Evolutionary conservation across 1,140 invertebrate genomes (phyloP), one percentile per base, ranked within the genome.

Genomic region (Eueides isabella): DNA sequence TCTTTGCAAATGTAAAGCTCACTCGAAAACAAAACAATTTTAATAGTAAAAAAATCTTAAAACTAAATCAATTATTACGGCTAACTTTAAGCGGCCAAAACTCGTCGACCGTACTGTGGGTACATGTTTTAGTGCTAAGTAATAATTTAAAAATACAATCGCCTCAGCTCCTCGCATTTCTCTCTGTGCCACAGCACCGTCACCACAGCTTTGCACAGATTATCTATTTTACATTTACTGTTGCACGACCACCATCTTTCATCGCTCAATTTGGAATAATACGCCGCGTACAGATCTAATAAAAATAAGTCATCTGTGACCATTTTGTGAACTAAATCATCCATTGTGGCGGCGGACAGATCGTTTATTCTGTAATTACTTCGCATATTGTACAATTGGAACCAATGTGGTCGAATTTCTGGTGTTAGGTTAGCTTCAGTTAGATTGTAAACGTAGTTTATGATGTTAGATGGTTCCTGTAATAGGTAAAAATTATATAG

Each of bases 381-480:
- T 79, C 93, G 95, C 73, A 97, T 96, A 7, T 95, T 94, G 81
- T 97, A 97, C 7, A 96, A 93, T 83, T 95, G 93, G 64, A 93
- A 95, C 96, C 96, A 97, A 28, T 91, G 81, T 0, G 96, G 96
- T 63, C 84, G 80, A 72, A 89, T 67, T 9, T 92, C 77, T 0
- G 94, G 93, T 1, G 87, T 87, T n/a, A 94, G 72, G 85, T 98
- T 98, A 0, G 97, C 97, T 87, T 95, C 92, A 0, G 96, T 97
- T 1, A 98, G 80, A 86, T 98, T 97, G 80, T 97, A 95, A 2
- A 95, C 95, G 92, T 95, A 98, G 16, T 96, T 97, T 5, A 96
- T 93, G 61, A 95, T 95, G 84, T 97, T 95, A 31, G 95, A 76
- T 1, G 97, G 94, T 79, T 93, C 92, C 96, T 96, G 85, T n/a